A percentile compares a stretch with the other conserved stretches of the same genome.
Conservation (phyloP, 2,797 vertebrate species). For the Argentina silus region DNA sequence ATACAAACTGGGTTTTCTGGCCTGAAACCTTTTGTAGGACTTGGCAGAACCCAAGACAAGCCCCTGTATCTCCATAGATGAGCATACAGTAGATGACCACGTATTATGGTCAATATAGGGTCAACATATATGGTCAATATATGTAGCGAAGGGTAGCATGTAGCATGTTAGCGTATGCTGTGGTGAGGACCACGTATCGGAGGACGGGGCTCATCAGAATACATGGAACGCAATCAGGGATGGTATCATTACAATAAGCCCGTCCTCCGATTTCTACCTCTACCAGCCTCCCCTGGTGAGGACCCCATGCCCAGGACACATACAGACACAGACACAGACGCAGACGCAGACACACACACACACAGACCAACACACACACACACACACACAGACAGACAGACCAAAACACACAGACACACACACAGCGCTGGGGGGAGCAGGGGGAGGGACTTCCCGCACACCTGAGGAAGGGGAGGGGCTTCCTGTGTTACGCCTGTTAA, state of each 20-base stretch:
- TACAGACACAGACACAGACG: no score
- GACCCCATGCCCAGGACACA: no score
- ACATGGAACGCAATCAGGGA: not conserved
- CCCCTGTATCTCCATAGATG: no score
- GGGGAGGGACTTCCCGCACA: not conserved
- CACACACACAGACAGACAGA: not conserved
- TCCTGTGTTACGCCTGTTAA: not conserved
- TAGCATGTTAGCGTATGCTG: not conserved
- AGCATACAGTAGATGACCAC: no score
- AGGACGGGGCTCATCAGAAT: not conserved
- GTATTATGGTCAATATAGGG: no score
- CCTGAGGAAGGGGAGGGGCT: not conserved
- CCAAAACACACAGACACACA: conserved; percentile 34
- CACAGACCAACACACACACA: not conserved
- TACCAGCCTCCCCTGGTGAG: no score
- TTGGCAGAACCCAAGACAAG: no score
- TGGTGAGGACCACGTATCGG: not conserved
- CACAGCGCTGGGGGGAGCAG: conserved; percentile 42
- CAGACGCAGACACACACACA: no score
- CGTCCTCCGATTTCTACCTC: no score
- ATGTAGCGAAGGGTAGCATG: not conserved
- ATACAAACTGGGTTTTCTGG: not conserved
- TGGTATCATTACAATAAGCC: no score
- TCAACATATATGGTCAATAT: not conserved
- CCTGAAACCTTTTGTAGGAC: no score